Base-by-base conservation (phyloP, 2,888 invertebrate species). In the Synergus japonicus region DNA sequence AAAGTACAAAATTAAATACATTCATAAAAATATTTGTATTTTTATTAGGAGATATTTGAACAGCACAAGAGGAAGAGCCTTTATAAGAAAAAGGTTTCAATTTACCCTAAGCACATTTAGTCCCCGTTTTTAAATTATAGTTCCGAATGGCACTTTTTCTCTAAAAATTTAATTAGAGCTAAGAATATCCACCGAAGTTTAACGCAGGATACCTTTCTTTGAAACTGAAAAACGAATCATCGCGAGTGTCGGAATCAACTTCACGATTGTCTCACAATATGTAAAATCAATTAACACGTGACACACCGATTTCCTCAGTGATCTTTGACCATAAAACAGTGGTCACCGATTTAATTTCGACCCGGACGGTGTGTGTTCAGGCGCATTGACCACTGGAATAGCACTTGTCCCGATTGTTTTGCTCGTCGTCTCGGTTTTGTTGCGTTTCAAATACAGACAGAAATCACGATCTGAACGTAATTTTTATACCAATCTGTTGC, bases 291-390 rank as follows among this genome's bases (percentile, higher is more conserved):
- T 22, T 46, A 77, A 84, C 84, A 85, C 81, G 83, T 84, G 83
- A 82, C 64, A 13, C 69, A 77, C 76, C 78, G 76, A 84, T 83
- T 86, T 88, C 87, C 86, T 83, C 82, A 81, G 78, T 81, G 82
- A 87, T 81, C 81, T 65, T 84, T 86, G 84, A 88, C 76, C 82
- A 49, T 67, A 58, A 66, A 76, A 80, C 41, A 8, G 76, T 65
- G 86, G 86, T 85, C 86, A 77, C 44, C n/a, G 85, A 80, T 82
- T 84, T 80, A 79, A 84, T 85, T 83, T 77, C 37, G 67, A 64
- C 78, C 78, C 67, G 67, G 76, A 73, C 54, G 54, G 37, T 54
- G 54, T 54, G 37, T 54, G 9, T 9, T 54, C 10, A 54, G 54
- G 41, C 73, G 37, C 73, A 54, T 73, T 73, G 73, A 73, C 49